phyloP scores from a whole-genome alignment of 2,797 vertebrate species.

The Ceyx erithaca region DNA sequence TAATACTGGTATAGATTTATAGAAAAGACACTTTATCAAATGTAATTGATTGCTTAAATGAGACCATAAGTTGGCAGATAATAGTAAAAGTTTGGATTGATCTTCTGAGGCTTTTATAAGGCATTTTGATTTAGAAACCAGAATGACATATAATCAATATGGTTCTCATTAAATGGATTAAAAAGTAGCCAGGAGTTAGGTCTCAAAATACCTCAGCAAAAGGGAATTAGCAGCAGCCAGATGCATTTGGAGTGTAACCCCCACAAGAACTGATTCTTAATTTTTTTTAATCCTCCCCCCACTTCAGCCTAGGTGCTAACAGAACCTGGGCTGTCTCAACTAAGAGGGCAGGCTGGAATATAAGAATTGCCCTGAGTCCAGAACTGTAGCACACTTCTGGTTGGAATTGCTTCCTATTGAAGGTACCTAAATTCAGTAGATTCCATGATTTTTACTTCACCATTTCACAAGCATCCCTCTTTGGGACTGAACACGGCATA shows the following conservation, averaged over 20 bases:
- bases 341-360: background rate
- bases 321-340: background rate
- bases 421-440: background rate
- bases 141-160: conserved; percentile 49
- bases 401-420: background rate
- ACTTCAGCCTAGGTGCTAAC: background rate
- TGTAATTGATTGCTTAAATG: background rate
- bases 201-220: conserved; percentile 23
- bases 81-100: conserved; percentile 20
- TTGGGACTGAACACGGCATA: background rate
- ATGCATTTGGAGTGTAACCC: background rate
- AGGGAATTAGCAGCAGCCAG: background rate
- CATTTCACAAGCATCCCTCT: background rate
- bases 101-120: conserved; percentile 42
- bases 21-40: conserved; percentile 25
- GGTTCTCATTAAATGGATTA: conserved; percentile 50
- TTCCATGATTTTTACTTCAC: background rate
- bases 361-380: background rate
- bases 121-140: conserved; percentile 56
- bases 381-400: background rate
- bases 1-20: background rate
- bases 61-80: conserved; percentile 13
- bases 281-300: background rate
- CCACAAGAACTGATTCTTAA: background rate
- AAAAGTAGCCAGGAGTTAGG: conserved; percentile 14